phyloP scores from a whole-genome alignment of 2,797 vertebrate genomes.

The Peromyscus aztecus region DNA sequence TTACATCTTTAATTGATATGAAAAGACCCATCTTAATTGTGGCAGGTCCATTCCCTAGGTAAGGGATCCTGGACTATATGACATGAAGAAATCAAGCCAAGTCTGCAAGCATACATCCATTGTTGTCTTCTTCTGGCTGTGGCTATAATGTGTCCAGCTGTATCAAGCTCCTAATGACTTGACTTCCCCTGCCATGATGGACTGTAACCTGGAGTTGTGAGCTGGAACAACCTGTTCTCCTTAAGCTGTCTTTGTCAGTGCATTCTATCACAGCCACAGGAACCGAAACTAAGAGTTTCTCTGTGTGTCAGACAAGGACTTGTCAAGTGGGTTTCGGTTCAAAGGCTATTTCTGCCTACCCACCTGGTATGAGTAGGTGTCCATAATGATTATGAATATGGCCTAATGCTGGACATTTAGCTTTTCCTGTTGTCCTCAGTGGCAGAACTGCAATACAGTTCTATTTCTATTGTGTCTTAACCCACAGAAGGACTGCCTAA shows the following conservation, averaged over 20 bases:
- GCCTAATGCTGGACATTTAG: background rate
- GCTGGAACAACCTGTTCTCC: too few species aligned
- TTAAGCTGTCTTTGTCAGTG: background rate
- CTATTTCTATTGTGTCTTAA: conserved; percentile 52
- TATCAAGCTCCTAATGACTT: background rate
- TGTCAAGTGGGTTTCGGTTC: background rate
- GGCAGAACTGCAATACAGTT: conserved; percentile 27
- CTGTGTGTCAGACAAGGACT: background rate
- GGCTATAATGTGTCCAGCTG: background rate
- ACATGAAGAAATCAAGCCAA: background rate
- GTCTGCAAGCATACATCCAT: background rate
- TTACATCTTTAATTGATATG: background rate
- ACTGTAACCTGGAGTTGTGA: background rate
- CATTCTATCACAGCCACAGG: background rate
- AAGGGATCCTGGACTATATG: background rate
- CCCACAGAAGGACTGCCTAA: background rate
- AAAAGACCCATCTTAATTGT: background rate
- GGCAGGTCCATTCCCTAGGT: too few species aligned
- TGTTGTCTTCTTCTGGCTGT: background rate
- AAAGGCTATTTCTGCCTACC: background rate
- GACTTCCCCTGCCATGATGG: background rate
- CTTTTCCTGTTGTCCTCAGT: background rate
- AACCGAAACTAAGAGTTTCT: background rate
- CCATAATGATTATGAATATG: background rate
- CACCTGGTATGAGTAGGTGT: background rate